Evolutionary conservation across 2,888 invertebrate genomes (phyloP).

Genomic region (Temnothorax unifasciatus): DNA sequence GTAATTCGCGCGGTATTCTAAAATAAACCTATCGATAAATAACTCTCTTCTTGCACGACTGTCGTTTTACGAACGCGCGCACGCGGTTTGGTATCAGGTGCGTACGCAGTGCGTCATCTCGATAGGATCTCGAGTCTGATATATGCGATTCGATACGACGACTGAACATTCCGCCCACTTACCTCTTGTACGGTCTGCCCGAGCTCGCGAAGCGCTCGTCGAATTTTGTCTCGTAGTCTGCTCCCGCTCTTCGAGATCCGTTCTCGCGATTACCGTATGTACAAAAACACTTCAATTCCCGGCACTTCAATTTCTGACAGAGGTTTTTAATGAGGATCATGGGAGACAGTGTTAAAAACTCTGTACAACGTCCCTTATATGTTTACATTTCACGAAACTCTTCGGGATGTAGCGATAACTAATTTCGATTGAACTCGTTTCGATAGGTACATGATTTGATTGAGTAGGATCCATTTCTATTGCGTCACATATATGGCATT

Average conservation of each 20-base stretch:
- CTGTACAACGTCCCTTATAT: neutral
- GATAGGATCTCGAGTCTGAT: constrained; percentile 82
- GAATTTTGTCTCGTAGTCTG: constrained; percentile 63
- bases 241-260: constrained; percentile 57
- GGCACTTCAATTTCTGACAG: constrained; percentile 45
- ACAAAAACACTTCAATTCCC: constrained; percentile 46
- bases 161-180: constrained; percentile 84
- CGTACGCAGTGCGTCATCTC: constrained; percentile 85
- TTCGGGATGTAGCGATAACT: constrained; percentile 41
- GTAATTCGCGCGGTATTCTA: constrained; percentile 73
- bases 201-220: constrained; percentile 54
- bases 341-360: constrained; percentile 35
- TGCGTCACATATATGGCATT: neutral
- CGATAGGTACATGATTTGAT: neutral
- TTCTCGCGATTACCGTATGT: constrained; percentile 60
- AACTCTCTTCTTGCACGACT: constrained; percentile 74
- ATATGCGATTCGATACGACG: constrained; percentile 70
- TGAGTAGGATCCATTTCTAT: neutral
- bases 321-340: constrained; percentile 61
- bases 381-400: neutral
- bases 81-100: constrained; percentile 83
- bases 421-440: constrained; percentile 24
- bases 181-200: constrained; percentile 42
- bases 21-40: constrained; percentile 82
- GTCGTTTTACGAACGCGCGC: constrained; percentile 68